A percentile compares a stretch with the other conserved stretches of the same genome.
Conservation (phyloP, 2,797 vertebrate species). For the Carcharodon carcharias region DNA sequence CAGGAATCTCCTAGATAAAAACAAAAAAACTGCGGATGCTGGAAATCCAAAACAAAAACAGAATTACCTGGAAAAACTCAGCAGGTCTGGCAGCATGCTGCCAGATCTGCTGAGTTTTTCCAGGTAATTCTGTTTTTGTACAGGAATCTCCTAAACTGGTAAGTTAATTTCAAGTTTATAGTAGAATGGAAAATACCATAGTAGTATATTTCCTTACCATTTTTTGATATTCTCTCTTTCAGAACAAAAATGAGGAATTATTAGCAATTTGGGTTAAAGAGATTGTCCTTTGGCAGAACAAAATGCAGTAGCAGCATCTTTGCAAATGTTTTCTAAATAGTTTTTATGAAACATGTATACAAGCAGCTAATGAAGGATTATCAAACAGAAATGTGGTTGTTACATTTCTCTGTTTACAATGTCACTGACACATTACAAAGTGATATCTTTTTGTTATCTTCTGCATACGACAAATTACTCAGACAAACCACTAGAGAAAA, state of each 20-base stretch:
- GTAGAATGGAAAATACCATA: neutral
- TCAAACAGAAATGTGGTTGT: neutral
- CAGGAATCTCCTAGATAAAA: no score
- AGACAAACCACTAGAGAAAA: neutral
- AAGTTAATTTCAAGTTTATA: neutral
- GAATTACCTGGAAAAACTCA: no score
- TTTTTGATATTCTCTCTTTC: neutral
- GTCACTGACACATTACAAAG: neutral
- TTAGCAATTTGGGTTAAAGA: neutral
- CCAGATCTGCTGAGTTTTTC: no score
- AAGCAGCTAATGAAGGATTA: neutral
- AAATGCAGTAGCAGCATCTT: neutral
- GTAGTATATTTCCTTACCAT: neutral
- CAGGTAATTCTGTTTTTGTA: no score
- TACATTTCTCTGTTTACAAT: neutral
- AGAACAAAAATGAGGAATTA: neutral
- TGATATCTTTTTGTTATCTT: neutral
- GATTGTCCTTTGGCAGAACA: neutral
- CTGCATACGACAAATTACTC: neutral
- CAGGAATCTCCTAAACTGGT: no score
- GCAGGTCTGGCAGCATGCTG: no score
- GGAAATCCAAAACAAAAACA: no score
- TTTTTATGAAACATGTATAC: neutral
- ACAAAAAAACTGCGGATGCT: no score
- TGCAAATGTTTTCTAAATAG: neutral